Evolutionary conservation across 2,888 invertebrate species (phyloP).

Genomic region (Meloe dianella): DNA sequence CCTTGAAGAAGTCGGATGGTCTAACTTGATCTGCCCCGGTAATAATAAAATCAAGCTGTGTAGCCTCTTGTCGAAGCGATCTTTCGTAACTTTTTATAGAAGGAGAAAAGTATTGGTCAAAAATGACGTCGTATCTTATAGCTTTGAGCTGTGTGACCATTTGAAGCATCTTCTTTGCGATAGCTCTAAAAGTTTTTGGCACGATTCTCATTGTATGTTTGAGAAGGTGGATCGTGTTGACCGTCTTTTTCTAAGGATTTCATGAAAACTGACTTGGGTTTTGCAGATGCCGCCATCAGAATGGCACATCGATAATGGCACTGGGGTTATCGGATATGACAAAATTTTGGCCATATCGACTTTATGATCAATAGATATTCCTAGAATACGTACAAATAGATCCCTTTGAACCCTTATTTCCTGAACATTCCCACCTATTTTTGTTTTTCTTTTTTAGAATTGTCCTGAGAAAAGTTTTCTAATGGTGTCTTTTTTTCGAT

Average conservation of each 20-base stretch:
- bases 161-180: conserved; percentile 33
- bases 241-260: too few relatives aligned
- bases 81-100: conserved; percentile 39
- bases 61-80: conserved; percentile 22
- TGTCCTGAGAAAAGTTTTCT: neutral
- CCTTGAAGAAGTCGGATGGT: conserved; percentile 35
- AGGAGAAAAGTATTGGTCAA: conserved; percentile 29
- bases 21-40: conserved; percentile 32
- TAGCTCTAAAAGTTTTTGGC: conserved; percentile 27
- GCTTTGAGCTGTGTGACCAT: conserved; percentile 25
- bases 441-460: neutral
- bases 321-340: too few relatives aligned
- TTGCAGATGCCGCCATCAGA: conserved; percentile 38
- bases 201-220: conserved; percentile 39
- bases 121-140: conserved; percentile 20
- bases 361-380: conserved; percentile 37
- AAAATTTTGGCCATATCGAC: conserved; percentile 33
- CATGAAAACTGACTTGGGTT: too few relatives aligned
- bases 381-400: too few relatives aligned
- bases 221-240: too few relatives aligned
- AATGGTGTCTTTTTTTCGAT: neutral
- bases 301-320: conserved; percentile 41
- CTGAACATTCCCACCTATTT: conserved; percentile 3
- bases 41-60: conserved; percentile 30
- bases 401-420: conserved; percentile 4